Base-by-base conservation (phyloP, 2,888 invertebrate genomes). In the Apodemia hepburni region DNA sequence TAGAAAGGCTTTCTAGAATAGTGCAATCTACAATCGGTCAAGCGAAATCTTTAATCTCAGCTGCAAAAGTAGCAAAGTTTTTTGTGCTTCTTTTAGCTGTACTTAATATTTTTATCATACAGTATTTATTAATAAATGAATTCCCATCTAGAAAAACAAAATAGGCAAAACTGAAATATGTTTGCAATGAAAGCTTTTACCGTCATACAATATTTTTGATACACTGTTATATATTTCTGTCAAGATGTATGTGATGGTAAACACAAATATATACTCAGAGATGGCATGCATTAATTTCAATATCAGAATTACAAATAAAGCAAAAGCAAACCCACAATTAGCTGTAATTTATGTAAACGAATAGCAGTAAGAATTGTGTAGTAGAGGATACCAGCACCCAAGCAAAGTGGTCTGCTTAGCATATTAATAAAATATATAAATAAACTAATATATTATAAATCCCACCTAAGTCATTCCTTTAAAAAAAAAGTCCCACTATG, bases 391-490 rank as follows among this genome's bases (percentile, higher is more conserved):
- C 54, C 54, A 54, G 12, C 27, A 27, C 70, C 64, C 67, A 66
- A 69, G 70, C 70, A 63, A 61, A 60, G 65, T 65, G 66, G 64
- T 64, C 68, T 58, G 60, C 22, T 54, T 61, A 67, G 67, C 70
- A 54, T 54, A 54, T 15, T 15, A 12, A 54, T 54, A 54, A 15
- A 66, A 33, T 64, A 69, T 66, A 73, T 71, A 75, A 73, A 75
- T 68, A 73, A 70, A 69, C 65, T 71, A 63, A 70, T 67, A 67
- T 66, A 67, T 65, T 66, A 77, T 80, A 81, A 79, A 84, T 78
- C 78, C 81, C 80, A 77, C 86, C 85, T 86, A 84, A 75, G 73
- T 81, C 87, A 89, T 89, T 87, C 87, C 82, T 80, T 84, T 68
- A 80, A 80, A 78, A 33, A 78, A 33, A 38, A n/a, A 71, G 74